Evolutionary conservation across 2,113 vertebrate species (phyloP).

Genomic region (Eidolon helvum): DNA sequence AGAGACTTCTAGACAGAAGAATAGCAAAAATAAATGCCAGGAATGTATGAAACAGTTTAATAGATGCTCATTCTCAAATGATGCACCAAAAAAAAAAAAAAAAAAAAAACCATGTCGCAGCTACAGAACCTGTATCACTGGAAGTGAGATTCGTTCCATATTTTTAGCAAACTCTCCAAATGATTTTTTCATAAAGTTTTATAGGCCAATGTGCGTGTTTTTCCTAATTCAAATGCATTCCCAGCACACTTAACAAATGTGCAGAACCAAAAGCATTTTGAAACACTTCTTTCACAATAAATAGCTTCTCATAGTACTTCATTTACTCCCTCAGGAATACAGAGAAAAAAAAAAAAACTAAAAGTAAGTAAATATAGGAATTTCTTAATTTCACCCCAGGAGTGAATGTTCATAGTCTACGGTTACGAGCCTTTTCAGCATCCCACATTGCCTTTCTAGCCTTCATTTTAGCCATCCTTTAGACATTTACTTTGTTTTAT

Average conservation of each 20-base stretch:
- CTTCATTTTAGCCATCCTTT: background rate
- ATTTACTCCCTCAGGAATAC: background rate
- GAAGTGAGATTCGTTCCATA: background rate
- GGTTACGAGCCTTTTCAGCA: background rate
- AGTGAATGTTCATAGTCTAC: background rate
- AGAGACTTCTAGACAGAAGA: background rate
- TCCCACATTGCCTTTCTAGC: background rate
- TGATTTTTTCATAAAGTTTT: background rate
- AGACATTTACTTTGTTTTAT: background rate
- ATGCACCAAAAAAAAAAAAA: background rate
- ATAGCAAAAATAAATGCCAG: background rate
- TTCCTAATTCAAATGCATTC: background rate
- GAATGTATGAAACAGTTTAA: background rate
- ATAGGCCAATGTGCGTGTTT: background rate
- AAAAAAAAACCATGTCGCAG: background rate
- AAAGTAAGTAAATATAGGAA: background rate
- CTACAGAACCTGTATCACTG: background rate
- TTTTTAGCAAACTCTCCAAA: background rate
- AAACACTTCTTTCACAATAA: background rate
- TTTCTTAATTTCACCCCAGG: background rate
- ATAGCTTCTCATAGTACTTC: background rate
- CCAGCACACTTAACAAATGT: background rate
- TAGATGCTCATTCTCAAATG: background rate
- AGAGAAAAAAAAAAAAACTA: background rate
- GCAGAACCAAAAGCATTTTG: background rate